Base-by-base conservation (phyloP, 2,797 vertebrate genomes). In the Sebastes trivittatus region DNA sequence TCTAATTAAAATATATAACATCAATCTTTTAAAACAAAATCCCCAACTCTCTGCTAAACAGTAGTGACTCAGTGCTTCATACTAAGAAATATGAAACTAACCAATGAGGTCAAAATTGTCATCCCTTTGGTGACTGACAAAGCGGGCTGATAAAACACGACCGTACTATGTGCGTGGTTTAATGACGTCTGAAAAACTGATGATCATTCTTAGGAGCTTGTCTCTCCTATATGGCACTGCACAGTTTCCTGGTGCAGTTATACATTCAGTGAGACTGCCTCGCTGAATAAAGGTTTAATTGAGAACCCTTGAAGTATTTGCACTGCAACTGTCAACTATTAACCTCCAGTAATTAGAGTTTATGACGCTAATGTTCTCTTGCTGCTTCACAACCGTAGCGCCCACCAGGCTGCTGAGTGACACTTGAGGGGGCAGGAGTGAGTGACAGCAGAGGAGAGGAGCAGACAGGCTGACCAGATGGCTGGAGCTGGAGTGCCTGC, bases 401-500 rank as follows among this genome's bases (percentile, higher is more conserved):
- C 87, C 86, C 86, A 92, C 81, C 87, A 90, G 86, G 90, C 90
- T 87, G 93, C 82, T 88, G 92, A 93, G 91, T 92, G 93, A 92
- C 91, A 93, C 89, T 93, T 94, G 92, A 92, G 88, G 91, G 91
- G 92, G 91, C 88, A 90, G 90, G 89, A 93, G 89, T 89, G 90
- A 94, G 82, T 90, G 93, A 93, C 90, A 92, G 91, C 73, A 80
- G 86, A 92, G 88, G 78, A 90, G 89, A 86, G 75, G 82, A 94
- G 88, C 89, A 94, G 92, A 91, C 93, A 93, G 92, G 88, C 83
- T 79, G 92, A 93, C 93, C 94, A 96, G 95, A 95, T 95, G 95
- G 95, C 94, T 87, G 67, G 84, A 94, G 90, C 83, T 92, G 87
- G 70, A 88, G 81, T 63, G 89, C 89, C 88, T 91, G 87, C 86